Conservation (phyloP, 1,140 invertebrate species). For the Pinna nobilis region DNA sequence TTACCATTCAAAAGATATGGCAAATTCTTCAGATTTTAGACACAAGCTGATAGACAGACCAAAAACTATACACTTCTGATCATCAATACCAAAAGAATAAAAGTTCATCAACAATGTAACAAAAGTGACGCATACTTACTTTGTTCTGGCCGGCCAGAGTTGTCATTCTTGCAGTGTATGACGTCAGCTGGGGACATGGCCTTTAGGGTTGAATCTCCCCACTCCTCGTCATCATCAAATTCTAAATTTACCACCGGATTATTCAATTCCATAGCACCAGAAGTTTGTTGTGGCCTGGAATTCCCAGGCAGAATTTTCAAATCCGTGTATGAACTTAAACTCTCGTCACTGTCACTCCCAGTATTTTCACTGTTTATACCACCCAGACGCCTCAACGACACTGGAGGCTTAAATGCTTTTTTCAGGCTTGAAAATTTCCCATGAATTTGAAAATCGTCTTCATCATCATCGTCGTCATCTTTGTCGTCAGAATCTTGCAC, state of each 20-base stretch:
- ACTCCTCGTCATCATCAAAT: constrained; percentile 55
- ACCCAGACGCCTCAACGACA: too few relatives aligned
- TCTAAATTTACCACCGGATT: constrained; percentile 19
- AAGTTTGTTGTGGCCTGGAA: background rate
- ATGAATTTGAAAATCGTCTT: constrained; percentile 41
- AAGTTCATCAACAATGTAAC: constrained; percentile 2
- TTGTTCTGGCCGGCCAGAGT: background rate
- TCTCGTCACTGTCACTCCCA: constrained; percentile 33
- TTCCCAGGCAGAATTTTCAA: constrained; percentile 38
- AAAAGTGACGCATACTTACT: too few relatives aligned
- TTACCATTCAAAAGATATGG: too few relatives aligned
- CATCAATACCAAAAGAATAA: constrained; percentile 21
- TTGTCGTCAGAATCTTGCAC: background rate
- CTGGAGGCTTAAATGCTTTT: too few relatives aligned
- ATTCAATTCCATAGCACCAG: background rate
- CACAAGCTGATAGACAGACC: too few relatives aligned
- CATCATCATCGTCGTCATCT: constrained; percentile 23
- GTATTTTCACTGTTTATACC: constrained; percentile 12
- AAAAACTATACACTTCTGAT: too few relatives aligned
- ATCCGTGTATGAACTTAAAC: constrained; percentile 36
- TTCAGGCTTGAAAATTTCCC: constrained; percentile 36
- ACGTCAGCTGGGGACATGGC: constrained; percentile 4
- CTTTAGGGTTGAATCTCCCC: constrained; percentile 47
- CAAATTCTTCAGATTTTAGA: too few relatives aligned
- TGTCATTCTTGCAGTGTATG: background rate